A percentile compares a stretch with the other conserved stretches of the same genome.
Evolutionary conservation across 2,888 invertebrate species (phyloP).

Genomic region (Macrosiphum euphorbiae): DNA sequence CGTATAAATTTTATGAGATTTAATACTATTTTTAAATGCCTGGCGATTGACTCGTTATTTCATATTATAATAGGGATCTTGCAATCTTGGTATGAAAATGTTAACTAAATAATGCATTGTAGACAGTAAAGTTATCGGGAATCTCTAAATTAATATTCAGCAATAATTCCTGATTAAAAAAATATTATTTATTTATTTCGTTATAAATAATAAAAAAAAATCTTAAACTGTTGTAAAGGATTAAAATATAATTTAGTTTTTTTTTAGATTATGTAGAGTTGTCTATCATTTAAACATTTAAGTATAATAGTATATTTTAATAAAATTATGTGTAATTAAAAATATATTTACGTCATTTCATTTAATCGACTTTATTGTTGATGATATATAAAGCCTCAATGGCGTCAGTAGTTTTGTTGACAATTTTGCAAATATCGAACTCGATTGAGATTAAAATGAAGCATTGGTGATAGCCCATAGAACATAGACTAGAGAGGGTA

Average conservation of each 20-base stretch:
- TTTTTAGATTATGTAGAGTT: background rate
- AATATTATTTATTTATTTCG: background rate
- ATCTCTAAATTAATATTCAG: background rate
- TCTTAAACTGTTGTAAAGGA: background rate
- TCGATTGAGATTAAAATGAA: background rate
- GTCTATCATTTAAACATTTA: background rate
- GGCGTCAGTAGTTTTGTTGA: background rate
- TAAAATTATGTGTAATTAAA: background rate
- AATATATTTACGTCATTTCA: background rate
- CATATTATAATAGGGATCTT: background rate
- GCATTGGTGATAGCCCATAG: background rate
- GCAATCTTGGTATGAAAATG: background rate
- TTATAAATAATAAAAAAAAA: background rate
- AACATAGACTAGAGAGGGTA: background rate
- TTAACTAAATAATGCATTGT: background rate
- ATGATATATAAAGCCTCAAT: background rate
- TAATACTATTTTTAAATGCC: background rate
- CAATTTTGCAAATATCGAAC: background rate
- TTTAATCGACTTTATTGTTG: background rate
- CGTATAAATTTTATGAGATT: background rate
- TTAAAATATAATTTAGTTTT: background rate
- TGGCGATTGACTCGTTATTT: background rate
- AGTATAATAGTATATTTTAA: background rate
- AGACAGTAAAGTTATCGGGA: background rate
- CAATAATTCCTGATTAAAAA: background rate